A percentile compares a stretch with the other conserved stretches of the same genome.
phyloP scores from a whole-genome alignment of 2,797 vertebrate species.

The Tangara arthus region DNA sequence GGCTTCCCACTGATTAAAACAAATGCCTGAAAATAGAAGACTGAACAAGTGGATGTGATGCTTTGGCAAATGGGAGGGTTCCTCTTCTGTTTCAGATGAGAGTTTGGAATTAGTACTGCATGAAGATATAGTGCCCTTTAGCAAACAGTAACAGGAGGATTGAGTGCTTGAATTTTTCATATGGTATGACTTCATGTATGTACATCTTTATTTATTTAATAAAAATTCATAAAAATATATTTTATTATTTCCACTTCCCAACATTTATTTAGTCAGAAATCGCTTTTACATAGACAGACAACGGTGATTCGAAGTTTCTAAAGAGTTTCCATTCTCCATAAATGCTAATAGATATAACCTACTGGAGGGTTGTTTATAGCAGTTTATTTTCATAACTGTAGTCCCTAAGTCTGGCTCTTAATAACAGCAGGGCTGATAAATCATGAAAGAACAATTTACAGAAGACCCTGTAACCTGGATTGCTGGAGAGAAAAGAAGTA shows the following conservation, averaged over 20 bases:
- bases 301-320: constrained; percentile 58
- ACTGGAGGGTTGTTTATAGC: constrained; percentile 50
- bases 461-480: constrained; percentile 24
- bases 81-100: neutral
- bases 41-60: neutral
- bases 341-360: constrained; percentile 47
- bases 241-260: neutral
- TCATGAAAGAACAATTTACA: constrained; percentile 61
- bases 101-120: neutral
- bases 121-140: neutral
- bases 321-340: constrained; percentile 45
- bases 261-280: constrained; percentile 44
- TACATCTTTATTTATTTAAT: neutral
- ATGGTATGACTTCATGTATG: neutral
- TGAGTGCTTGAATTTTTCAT: neutral
- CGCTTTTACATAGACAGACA: constrained; percentile 36
- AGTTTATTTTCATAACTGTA: constrained; percentile 58
- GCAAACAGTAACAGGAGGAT: neutral
- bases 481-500: constrained; percentile 58
- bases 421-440: constrained; percentile 58
- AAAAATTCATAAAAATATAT: neutral
- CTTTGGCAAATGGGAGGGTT: neutral
- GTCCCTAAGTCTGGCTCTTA: constrained; percentile 54
- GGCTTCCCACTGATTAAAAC: neutral
- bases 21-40: neutral